Evolutionary conservation across 2,888 invertebrate genomes (phyloP).

Genomic region (Dryomyza anilis): DNA sequence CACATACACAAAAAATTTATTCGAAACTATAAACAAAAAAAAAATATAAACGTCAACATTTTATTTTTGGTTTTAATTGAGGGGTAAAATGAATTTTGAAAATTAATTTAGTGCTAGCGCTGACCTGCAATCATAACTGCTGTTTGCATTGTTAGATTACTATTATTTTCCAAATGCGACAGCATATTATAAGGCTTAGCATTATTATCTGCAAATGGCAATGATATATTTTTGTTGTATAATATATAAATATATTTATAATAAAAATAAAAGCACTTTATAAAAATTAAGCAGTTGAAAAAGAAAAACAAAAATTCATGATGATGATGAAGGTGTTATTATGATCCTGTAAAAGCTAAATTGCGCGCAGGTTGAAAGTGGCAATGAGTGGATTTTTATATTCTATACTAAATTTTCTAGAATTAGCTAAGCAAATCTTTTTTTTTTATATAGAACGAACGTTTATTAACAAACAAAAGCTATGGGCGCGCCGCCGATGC

Average conservation of each 20-base stretch:
- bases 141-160: conserved; percentile 59
- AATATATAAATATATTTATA: neutral
- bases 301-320: neutral
- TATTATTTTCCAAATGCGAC: conserved; percentile 60
- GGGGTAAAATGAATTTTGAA: conserved; percentile 3
- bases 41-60: too few species aligned
- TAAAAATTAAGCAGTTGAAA: neutral
- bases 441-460: neutral
- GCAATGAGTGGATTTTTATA: conserved; percentile 4
- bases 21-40: too few species aligned
- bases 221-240: neutral
- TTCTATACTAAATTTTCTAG: too few species aligned
- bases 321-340: neutral
- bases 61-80: conserved; percentile 4
- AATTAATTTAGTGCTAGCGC: conserved; percentile 33
- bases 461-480: conserved; percentile 4
- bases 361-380: neutral
- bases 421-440: conserved; percentile 7
- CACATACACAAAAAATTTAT: too few species aligned
- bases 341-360: conserved; percentile 1
- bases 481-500: conserved; percentile 32
- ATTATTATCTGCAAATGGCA: conserved; percentile 56
- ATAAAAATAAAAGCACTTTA: neutral
- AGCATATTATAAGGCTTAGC: conserved; percentile 60
- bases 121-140: conserved; percentile 60